These are phyloP conservation scores for Pelecanoides urinatrix DNA, from an alignment of 2,113 vertebrate species.

Conservation along the genomic window DNA sequence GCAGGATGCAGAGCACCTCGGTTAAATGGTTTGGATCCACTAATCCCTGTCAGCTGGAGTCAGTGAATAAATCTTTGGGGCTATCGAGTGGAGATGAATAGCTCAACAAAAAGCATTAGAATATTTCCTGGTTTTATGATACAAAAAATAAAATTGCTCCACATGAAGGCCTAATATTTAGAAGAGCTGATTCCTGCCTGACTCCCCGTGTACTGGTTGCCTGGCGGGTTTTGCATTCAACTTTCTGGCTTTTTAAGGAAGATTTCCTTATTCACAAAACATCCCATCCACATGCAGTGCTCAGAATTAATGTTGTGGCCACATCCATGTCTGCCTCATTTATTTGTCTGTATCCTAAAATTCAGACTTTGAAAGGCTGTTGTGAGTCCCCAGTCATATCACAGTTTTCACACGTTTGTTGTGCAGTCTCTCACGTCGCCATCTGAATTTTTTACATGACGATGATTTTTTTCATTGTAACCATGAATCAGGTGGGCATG, in stretches of 20 bases:
- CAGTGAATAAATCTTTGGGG: neutral
- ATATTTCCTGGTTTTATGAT: neutral
- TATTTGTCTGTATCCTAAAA: neutral
- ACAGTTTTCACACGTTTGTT: neutral
- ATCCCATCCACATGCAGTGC: neutral
- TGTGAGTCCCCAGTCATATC: neutral
- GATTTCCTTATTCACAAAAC: neutral
- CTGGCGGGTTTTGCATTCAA: neutral
- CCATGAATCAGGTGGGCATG: neutral
- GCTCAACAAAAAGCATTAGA: neutral
- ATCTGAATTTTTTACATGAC: neutral
- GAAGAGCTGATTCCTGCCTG: neutral
- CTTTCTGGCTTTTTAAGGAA: neutral
- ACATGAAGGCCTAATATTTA: neutral
- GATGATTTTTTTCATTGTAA: neutral
- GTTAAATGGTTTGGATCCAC: neutral
- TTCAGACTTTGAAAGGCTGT: neutral
- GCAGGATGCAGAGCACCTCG: neutral
- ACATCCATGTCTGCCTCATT: neutral
- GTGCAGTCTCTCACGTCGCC: rapidly evolving
- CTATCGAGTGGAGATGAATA: neutral
- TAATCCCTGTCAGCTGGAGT: neutral
- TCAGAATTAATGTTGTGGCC: neutral
- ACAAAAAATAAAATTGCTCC: neutral
- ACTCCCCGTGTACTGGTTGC: neutral